A percentile compares a stretch with the other conserved stretches of the same genome.
These are phyloP conservation scores for Chunga burmeisteri DNA, from an alignment of 2,113 vertebrate genomes.

Conservation along the genomic window DNA sequence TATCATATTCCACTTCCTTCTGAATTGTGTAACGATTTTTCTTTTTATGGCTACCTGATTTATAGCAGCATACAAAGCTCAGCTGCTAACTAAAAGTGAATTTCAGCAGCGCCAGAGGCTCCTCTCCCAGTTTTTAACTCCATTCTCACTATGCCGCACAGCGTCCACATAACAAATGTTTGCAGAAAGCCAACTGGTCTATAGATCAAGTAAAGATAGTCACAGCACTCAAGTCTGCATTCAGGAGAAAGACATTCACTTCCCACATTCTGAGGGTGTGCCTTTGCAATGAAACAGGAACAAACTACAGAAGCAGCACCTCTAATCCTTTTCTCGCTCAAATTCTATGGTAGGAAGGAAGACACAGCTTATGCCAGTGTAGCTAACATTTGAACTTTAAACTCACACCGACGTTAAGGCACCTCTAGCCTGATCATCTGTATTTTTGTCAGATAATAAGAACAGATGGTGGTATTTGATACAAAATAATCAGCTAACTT, in stretches of 20 bases:
- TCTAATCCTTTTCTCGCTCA: constrained; percentile 62
- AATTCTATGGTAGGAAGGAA: constrained; percentile 76
- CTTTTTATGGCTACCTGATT: constrained; percentile 26
- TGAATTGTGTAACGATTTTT: background rate
- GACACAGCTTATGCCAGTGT: constrained; percentile 1
- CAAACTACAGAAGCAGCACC: constrained; percentile 62
- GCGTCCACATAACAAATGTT: background rate
- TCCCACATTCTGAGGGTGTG: constrained; percentile 66
- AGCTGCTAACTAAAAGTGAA: background rate
- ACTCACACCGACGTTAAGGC: background rate
- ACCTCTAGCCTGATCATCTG: constrained; percentile 13
- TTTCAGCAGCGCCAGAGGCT: background rate
- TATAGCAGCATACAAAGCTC: background rate
- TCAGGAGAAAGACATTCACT: constrained; percentile 33
- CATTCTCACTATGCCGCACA: background rate
- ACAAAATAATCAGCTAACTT: background rate
- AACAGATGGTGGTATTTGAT: constrained; percentile 52
- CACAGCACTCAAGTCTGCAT: constrained; percentile 1
- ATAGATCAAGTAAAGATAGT: constrained; percentile 1
- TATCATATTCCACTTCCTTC: constrained; percentile 13
- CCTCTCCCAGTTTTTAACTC: background rate
- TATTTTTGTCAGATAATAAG: constrained; percentile 5
- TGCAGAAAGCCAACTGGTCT: constrained; percentile 33
- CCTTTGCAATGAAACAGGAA: constrained; percentile 55
- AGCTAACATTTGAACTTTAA: constrained; percentile 64